Percentiles rank a stretch among this genome's conserved stretches.
phyloP scores from a whole-genome alignment of 2,888 invertebrate species.

The Drosophila histrio region DNA sequence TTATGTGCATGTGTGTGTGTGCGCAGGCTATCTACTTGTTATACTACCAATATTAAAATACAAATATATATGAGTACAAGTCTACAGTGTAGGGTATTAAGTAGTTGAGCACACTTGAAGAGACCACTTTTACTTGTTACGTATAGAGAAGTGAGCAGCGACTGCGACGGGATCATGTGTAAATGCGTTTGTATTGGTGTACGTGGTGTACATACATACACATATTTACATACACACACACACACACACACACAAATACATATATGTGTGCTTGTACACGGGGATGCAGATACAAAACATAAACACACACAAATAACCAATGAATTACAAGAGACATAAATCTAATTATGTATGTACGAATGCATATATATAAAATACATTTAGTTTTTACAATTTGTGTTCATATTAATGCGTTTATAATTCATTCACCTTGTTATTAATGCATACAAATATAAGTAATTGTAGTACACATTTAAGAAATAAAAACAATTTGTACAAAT shows the following conservation, averaged over 20 bases:
- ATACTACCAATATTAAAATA: background rate
- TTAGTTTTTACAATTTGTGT: background rate
- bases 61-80: background rate
- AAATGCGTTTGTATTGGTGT: slow-evolving; percentile 7
- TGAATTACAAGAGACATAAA: slow-evolving; percentile 9
- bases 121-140: slow-evolving; percentile 15
- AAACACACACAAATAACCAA: slow-evolving; percentile 9
- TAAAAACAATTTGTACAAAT: background rate
- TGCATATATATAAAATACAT: background rate
- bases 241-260: background rate
- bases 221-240: background rate
- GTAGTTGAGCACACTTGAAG: background rate
- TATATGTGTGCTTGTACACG: slow-evolving; percentile 3
- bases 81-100: background rate
- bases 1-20: background rate
- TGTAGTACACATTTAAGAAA: background rate
- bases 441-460: background rate
- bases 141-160: slow-evolving; percentile 12
- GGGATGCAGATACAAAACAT: slow-evolving; percentile 23
- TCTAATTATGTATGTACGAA: slow-evolving; percentile 1
- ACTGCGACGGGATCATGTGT: slow-evolving; percentile 14
- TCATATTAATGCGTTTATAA: background rate
- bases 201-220: slow-evolving; percentile 15
- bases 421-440: slow-evolving; percentile 3
- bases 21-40: background rate